Conservation (phyloP, 1,140 invertebrate genomes). For the Thaumatotibia leucotreta region DNA sequence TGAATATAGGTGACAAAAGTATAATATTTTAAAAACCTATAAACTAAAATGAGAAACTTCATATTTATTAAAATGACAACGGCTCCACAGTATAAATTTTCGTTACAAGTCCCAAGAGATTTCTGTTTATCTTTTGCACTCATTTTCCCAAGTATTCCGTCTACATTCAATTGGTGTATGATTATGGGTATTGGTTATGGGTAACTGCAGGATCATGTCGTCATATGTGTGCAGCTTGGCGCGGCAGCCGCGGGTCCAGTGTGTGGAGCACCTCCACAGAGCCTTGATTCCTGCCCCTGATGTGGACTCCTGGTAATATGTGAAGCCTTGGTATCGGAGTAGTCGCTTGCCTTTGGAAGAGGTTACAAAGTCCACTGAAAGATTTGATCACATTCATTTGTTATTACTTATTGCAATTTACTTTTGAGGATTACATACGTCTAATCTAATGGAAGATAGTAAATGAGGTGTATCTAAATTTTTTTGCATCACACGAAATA, state of each 20-base stretch:
- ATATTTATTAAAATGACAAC: no score
- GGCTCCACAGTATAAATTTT: no score
- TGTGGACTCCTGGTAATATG: neutral
- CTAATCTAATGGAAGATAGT: no score
- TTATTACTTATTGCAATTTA: no score
- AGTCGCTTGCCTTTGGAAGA: neutral
- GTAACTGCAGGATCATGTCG: constrained; percentile 22
- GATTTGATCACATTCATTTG: no score
- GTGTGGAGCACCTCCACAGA: constrained; percentile 42
- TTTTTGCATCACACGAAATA: no score
- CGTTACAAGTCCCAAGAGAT: no score
- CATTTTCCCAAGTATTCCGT: neutral
- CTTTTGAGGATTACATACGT: no score
- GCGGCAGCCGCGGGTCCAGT: constrained; percentile 30
- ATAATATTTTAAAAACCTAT: no score
- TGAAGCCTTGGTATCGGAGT: neutral
- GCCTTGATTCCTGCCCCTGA: constrained; percentile 16
- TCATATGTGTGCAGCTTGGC: constrained; percentile 35
- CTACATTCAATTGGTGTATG: neutral
- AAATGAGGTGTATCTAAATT: no score
- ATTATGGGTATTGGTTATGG: neutral
- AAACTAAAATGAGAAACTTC: no score
- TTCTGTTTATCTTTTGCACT: neutral
- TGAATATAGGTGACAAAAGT: no score
- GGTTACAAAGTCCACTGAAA: constrained; percentile 5